These are phyloP conservation scores for Lepidotrigona ventralis DNA, from an alignment of 1,140 invertebrate species.

Conservation along the genomic window DNA sequence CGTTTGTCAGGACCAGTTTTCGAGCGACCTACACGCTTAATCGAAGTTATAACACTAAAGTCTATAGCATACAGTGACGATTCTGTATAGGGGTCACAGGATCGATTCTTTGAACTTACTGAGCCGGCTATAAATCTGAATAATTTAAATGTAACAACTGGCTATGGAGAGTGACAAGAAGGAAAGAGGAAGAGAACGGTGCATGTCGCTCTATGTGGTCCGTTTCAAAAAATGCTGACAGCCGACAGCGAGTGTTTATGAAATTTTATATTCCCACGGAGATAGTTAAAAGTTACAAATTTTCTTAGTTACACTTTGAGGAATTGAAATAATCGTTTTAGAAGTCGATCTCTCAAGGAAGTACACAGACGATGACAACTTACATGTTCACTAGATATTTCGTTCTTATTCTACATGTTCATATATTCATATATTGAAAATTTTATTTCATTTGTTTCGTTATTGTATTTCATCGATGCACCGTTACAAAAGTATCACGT, in stretches of 20 bases:
- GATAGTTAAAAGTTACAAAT: too few relatives aligned
- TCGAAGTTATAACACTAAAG: background rate
- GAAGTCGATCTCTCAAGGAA: too few relatives aligned
- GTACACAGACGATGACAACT: background rate
- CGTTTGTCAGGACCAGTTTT: slow-evolving; percentile 54
- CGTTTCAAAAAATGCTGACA: background rate
- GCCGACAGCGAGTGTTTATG: too few relatives aligned
- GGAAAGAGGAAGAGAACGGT: background rate
- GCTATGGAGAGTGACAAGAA: background rate
- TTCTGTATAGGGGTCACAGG: background rate
- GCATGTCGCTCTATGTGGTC: background rate
- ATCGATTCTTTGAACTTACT: slow-evolving; percentile 41
- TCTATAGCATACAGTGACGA: background rate
- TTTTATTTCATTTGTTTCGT: too few relatives aligned
- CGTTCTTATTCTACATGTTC: background rate
- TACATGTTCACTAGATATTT: background rate
- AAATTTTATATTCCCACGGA: too few relatives aligned
- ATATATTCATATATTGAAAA: too few relatives aligned
- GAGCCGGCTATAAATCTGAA: slow-evolving; percentile 73
- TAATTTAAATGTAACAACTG: slow-evolving; percentile 32
- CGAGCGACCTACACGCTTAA: slow-evolving; percentile 26
- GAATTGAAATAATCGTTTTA: background rate
- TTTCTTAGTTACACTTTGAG: background rate
- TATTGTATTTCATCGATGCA: too few relatives aligned
- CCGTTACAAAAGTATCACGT: too few relatives aligned